Conservation (phyloP, 2,797 vertebrate species). For the Gouania willdenowi region DNA sequence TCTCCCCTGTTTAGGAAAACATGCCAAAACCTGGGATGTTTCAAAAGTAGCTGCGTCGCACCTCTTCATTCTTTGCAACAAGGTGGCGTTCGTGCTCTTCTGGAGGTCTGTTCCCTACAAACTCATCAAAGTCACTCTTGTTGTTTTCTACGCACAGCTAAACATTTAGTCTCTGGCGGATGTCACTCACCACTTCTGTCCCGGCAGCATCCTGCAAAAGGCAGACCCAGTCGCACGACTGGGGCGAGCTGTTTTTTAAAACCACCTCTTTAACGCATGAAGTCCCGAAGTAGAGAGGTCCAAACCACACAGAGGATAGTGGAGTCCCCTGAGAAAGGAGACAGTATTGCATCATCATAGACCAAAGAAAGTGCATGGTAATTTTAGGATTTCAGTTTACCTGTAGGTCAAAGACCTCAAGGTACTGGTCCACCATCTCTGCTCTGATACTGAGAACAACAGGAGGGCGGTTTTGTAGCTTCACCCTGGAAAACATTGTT, state of each 20-base stretch:
- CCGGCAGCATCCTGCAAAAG: constrained; percentile 37
- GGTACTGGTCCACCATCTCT: constrained; percentile 41
- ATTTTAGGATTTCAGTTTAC: constrained; percentile 18
- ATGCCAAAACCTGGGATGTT: constrained; percentile 17
- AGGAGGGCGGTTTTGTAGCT: constrained; percentile 33
- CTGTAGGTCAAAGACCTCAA: constrained; percentile 53
- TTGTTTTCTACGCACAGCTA: neutral
- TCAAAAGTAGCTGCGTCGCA: neutral
- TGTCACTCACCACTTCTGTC: constrained; percentile 49
- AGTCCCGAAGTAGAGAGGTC: constrained; percentile 54
- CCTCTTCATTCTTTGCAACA: constrained; percentile 28
- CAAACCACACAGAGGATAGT: constrained; percentile 50
- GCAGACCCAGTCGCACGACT: constrained; percentile 55
- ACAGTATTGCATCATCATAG: too few relatives aligned
- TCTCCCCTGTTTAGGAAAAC: constrained; percentile 47
- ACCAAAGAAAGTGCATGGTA: too few relatives aligned
- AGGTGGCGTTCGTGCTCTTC: constrained; percentile 32
- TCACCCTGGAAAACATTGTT: constrained; percentile 33
- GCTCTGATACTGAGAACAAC: constrained; percentile 41
- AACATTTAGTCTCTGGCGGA: neutral
- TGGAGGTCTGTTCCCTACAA: constrained; percentile 46
- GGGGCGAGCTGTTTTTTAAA: constrained; percentile 46
- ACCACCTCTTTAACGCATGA: constrained; percentile 35
- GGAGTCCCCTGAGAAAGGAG: constrained; percentile 31
- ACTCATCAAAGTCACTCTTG: neutral